Base-by-base conservation (phyloP, 2,113 vertebrate species). In the Butorides virescens region DNA sequence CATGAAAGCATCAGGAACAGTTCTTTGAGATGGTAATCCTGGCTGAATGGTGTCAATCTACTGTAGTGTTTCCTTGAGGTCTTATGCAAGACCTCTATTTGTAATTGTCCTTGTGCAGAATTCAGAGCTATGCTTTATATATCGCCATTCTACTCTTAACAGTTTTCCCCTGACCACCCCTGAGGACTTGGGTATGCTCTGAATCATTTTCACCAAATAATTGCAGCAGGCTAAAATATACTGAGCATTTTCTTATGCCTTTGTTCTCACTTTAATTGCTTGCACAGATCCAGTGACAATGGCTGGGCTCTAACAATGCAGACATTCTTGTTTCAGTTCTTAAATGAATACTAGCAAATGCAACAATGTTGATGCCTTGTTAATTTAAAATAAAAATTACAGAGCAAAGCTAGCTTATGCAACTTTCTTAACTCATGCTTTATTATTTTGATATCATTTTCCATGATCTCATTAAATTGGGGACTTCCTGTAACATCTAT, bases 91-190 rank as follows among this genome's bases (percentile, higher is more conserved):
- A 68, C 17, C 22, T 72, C 36, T 44, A 3, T 34, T 56, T 18
- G 15, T 22, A 76, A 72, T 47, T 27, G 36, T 47, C 73, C 39
- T 80, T 76, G 32, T 16, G 2, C 21, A 13, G 58, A 79, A 83
- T 44, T 86, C 53, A 52, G 49, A 88, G 21, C 76, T 68, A 36
- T 8, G 14, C 62, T 88, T 67, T 49, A 53, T 46, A 6, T 46
- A 44, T 25, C 1, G 0, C 29, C 9, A 13, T 29, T 32, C 68
- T 15, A 46, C 1, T 1, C 8, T 42, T 72, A 36, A 25, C 5
- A 76, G 20, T 53, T 73, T 52, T 53, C 15, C 37, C n/a, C 46
- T 78, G 22, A 50, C 37, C 53, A 63, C 5, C 15, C 10, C 30
- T 11, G n/a, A 68, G 42, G 15, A 59, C 15, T 76, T 39, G 36